phyloP scores from a whole-genome alignment of 2,797 vertebrate genomes.

The Discoglossus pictus region DNA sequence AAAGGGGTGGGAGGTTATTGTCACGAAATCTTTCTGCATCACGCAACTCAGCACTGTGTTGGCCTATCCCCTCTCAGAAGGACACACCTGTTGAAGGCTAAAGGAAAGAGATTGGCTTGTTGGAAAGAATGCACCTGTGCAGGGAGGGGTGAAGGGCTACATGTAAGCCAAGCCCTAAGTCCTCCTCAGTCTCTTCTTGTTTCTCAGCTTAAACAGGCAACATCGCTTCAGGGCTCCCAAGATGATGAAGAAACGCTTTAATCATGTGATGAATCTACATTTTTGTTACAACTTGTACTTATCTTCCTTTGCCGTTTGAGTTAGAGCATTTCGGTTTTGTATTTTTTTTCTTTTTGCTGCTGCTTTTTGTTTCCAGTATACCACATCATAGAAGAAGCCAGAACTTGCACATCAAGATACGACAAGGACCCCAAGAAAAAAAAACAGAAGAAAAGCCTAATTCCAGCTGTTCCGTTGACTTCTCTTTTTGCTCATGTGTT shows the following conservation, averaged over 20 bases:
- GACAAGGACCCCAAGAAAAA: conserved; percentile 68
- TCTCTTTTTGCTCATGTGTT: conserved; percentile 57
- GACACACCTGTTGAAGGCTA: conserved; percentile 76
- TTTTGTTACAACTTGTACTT: conserved; percentile 13
- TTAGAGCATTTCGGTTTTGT: conserved; percentile 42
- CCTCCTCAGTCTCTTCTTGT: conserved; percentile 85
- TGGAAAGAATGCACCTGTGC: conserved; percentile 74
- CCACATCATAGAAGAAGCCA: conserved; percentile 19
- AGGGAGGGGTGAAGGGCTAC: conserved; percentile 74
- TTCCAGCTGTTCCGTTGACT: too few relatives aligned
- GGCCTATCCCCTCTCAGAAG: conserved; percentile 68
- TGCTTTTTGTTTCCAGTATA: conserved; percentile 13
- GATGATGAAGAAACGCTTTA: conserved; percentile 34
- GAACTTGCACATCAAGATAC: conserved; percentile 33
- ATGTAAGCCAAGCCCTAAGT: conserved; percentile 86
- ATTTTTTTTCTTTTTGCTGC: conserved; percentile 11
- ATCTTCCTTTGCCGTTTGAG: conserved; percentile 9
- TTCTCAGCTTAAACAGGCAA: conserved; percentile 78
- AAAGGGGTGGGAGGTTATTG: conserved; percentile 44
- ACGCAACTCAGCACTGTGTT: conserved; percentile 43
- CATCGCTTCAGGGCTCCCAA: conserved; percentile 62
- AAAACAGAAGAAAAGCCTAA: conserved; percentile 48
- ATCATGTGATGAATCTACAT: conserved; percentile 48
- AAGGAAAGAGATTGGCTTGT: conserved; percentile 69
- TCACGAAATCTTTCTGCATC: conserved; percentile 55